Evolutionary conservation across 2,797 vertebrate species (phyloP), one percentile per base, ranked within the genome.

Genomic region (Semotilus atromaculatus): DNA sequence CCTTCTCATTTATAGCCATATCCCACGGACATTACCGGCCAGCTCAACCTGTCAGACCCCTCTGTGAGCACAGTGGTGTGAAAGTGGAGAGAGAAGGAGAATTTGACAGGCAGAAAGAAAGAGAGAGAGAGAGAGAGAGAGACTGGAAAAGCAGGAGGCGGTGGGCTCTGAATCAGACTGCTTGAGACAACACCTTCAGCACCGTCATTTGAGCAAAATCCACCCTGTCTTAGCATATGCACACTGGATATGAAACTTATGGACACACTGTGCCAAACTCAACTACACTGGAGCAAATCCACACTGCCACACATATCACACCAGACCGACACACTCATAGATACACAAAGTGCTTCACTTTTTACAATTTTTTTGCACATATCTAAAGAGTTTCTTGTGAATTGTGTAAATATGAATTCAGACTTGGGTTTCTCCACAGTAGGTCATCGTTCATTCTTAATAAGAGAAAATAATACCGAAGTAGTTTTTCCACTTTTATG

Each of bases 21-120:
- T 90, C 97, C 97, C 81, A 97, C 97, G 62, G 97, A 98, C 95
- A 97, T 98, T 95, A 96, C 97, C 0, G 97, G 97, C 88, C 97
- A 98, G 94, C 97, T 98, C 93, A 98, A 98, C 96, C 96, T 98
- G 93, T 98, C 97, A 87, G 97, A 99, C 94, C 97, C 97, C 87
- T 99, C 97, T 88, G 97, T 99, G 95, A 99, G 97, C 96, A 99
- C 97, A 84, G 97, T 98, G 94, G 97, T 99, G 93, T 98, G 95
- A 96, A 91, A 85, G 68, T 92, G 90, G 88, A 73, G 48, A 62
- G 16, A 82, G 76, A 84, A 45, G 93, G 86, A 81, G 87, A 76
- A 78, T 67, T 40, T 75, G 76, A 87, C 51, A 77, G 71, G 64
- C 29, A 72, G 80, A 88, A 55, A 83, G 74, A 89, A 60, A 70